A percentile compares a stretch with the other conserved stretches of the same genome.
Evolutionary conservation across 2,113 vertebrate species (phyloP).

Genomic region (Phylloscopus whistleri): DNA sequence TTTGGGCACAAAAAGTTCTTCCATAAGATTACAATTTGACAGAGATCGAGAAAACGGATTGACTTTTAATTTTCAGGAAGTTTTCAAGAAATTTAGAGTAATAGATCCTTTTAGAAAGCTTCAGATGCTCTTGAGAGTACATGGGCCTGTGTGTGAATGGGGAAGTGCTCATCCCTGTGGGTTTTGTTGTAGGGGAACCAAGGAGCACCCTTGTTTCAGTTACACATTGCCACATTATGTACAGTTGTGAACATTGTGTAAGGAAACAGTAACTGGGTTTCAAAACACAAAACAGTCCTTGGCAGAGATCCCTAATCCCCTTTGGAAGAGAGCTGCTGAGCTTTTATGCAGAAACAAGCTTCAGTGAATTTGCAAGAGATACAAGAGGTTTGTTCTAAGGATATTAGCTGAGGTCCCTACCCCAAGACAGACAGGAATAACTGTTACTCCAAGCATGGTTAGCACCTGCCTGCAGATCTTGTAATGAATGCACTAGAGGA

Average conservation of each 20-base stretch:
- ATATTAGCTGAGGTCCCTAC: neutral
- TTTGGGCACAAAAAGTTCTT: neutral
- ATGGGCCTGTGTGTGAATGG: fast-evolving
- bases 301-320: neutral
- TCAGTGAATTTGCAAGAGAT: neutral
- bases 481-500: neutral
- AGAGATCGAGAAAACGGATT: neutral
- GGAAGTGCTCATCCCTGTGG: neutral
- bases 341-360: neutral
- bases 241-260: neutral
- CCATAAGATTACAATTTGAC: neutral
- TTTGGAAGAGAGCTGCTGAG: neutral
- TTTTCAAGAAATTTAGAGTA: neutral
- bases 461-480: neutral
- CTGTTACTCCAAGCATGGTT: neutral
- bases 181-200: neutral
- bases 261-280: neutral
- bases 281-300: neutral
- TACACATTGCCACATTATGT: neutral
- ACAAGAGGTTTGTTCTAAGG: neutral
- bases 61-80: constrained; percentile 21
- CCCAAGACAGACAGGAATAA: neutral
- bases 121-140: neutral
- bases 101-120: neutral
- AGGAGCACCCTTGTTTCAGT: neutral